phyloP scores from a whole-genome alignment of 2,113 vertebrate genomes.

The Poeciliopsis occidentalis region DNA sequence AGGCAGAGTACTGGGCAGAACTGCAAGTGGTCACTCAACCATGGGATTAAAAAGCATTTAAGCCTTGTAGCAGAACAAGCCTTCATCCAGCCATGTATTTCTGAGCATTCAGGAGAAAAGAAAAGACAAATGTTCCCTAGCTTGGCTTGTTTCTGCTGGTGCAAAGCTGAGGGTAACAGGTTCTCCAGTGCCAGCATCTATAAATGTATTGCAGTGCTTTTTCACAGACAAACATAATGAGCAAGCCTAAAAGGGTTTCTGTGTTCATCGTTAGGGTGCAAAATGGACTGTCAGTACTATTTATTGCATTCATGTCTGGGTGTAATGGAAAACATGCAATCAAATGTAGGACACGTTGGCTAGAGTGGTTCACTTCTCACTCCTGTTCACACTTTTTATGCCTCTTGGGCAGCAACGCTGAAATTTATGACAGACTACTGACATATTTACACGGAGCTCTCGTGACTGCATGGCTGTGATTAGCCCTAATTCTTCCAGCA shows the following conservation, averaged over 20 bases:
- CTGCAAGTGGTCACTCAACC: constrained; percentile 76
- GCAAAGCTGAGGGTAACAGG: constrained; percentile 58
- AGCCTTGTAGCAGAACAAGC: constrained; percentile 65
- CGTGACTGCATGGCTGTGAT: constrained; percentile 58
- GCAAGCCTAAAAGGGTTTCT: constrained; percentile 76
- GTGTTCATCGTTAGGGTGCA: constrained; percentile 77
- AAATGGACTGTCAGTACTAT: constrained; percentile 76
- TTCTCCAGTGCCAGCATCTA: constrained; percentile 58
- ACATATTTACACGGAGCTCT: constrained; percentile 51
- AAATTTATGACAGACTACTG: constrained; percentile 67
- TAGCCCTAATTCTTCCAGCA: constrained; percentile 45
- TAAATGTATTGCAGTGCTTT: constrained; percentile 57
- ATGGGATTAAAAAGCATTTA: constrained; percentile 82
- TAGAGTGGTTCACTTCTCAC: constrained; percentile 73
- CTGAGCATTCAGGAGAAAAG: constrained; percentile 59
- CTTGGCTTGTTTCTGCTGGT: constrained; percentile 40
- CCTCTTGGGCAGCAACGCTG: constrained; percentile 61
- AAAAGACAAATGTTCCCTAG: constrained; percentile 55
- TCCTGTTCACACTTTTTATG: constrained; percentile 70
- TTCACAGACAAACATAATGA: constrained; percentile 78
- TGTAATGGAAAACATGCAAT: constrained; percentile 77
- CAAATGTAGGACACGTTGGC: constrained; percentile 72
- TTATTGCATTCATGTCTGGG: constrained; percentile 72
- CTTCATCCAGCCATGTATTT: constrained; percentile 55
- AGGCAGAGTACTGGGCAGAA: constrained; percentile 60